Base-by-base conservation (phyloP, 2,888 invertebrate genomes). In the Abrostola triplasia region DNA sequence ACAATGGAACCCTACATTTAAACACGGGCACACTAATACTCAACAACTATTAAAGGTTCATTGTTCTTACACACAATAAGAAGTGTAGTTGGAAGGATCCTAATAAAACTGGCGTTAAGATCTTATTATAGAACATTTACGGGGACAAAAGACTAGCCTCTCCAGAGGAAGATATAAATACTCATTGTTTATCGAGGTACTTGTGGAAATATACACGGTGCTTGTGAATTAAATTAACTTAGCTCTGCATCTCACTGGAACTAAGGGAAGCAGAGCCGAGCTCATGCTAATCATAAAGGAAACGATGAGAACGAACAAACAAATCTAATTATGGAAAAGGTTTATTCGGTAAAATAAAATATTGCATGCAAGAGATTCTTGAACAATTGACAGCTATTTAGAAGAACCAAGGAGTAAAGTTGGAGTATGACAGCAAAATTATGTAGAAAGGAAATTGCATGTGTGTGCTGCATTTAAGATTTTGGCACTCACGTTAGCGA, bases 1-100 rank as follows among this genome's bases (percentile, higher is more conserved):
- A 68, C 60, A 75, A 71, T 59, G 12, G 59, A 47, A 51, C 49
- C 38, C 10, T 40, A 49, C 51, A 56, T 35, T 47, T 58, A 47
- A 59, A 62, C 59, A 61, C 59, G 52, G 62, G 68, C 70, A 64
- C 57, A 64, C 68, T 76, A 82, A 79, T 76, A 69, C 73, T 78
- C 62, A 68, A 79, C 72, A 77, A 78, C 73, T 77, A 81, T 80
- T 80, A 80, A 70, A 68, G 51, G 76, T 70, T 70, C 77, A 80
- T 82, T 84, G 80, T 84, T 78, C 70, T 52, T 51, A 70, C 62
- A 68, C 48, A 80, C 71, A 76, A 73, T 76, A 81, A 77, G 66
- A 79, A 76, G 58, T 67, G 59, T 76, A 70, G 65, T 76, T 76
- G 64, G 72, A 79, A 75, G 70, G 77, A 70, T 67, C 67, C 68